A percentile compares a stretch with the other conserved stretches of the same genome.
Evolutionary conservation across 2,888 invertebrate species (phyloP).

Genomic region (Folsomia manolachei): DNA sequence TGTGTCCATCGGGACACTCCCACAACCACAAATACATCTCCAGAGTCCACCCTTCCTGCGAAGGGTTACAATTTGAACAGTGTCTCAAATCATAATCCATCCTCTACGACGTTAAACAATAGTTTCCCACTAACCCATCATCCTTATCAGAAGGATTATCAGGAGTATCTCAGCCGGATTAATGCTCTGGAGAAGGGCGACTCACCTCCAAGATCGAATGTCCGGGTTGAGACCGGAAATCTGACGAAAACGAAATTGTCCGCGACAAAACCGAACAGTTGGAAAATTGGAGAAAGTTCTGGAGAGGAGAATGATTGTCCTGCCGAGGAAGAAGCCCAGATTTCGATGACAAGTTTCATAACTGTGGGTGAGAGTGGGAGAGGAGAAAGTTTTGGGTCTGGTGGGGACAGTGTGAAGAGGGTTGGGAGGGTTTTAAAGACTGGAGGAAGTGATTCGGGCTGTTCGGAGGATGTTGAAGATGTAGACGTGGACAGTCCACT

Average conservation of each 20-base stretch:
- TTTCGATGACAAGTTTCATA: not conserved
- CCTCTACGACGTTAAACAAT: not conserved
- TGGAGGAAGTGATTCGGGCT: not conserved
- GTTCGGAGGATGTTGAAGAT: not conserved
- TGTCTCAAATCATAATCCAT: not conserved
- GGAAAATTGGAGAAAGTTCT: not conserved
- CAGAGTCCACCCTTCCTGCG: not conserved
- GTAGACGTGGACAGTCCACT: not conserved
- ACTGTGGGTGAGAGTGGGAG: not conserved
- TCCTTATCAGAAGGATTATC: constrained; percentile 15
- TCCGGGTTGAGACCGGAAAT: not conserved
- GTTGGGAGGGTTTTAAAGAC: too few species aligned
- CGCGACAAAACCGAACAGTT: not conserved
- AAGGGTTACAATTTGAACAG: too few species aligned
- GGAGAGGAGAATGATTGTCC: not conserved
- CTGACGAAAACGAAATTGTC: not conserved
- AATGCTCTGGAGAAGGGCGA: constrained; percentile 14
- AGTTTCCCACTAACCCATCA: constrained; percentile 5
- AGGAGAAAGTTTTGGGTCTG: too few species aligned
- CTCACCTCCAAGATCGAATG: not conserved
- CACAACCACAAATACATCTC: not conserved
- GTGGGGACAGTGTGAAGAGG: not conserved
- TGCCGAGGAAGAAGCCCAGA: not conserved
- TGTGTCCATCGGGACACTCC: not conserved
- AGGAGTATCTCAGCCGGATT: constrained; percentile 15